Evolutionary conservation across 2,113 vertebrate genomes (phyloP).

Genomic region (Aegithalos caudatus): DNA sequence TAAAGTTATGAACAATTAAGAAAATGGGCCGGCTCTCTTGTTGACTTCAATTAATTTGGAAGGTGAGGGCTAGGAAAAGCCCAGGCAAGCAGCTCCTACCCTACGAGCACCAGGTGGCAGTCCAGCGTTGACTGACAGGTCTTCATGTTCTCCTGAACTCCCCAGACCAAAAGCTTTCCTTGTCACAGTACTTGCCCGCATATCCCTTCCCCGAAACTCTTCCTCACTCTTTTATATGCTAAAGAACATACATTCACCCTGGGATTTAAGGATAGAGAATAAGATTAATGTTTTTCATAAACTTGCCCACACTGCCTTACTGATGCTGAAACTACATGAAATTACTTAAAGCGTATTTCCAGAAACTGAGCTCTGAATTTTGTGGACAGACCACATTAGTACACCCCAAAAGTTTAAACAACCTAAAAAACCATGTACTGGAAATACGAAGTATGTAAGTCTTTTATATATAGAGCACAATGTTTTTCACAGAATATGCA

Average conservation of each 20-base stretch:
- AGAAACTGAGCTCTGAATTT: not conserved
- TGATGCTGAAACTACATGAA: not conserved
- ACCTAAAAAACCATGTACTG: not conserved
- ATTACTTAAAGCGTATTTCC: not conserved
- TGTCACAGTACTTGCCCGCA: not conserved
- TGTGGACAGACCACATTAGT: not conserved
- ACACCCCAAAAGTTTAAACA: not conserved
- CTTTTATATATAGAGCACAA: not conserved
- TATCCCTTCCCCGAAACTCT: not conserved
- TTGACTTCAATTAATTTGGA: not conserved
- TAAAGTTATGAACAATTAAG: not conserved
- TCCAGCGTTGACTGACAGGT: not conserved
- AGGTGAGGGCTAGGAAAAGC: not conserved
- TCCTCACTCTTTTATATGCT: not conserved
- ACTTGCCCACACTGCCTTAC: not conserved
- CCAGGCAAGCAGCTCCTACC: not conserved
- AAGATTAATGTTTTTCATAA: not conserved
- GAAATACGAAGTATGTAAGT: not conserved
- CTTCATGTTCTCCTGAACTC: not conserved
- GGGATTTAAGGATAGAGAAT: not conserved
- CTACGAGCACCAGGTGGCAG: conserved; percentile 4
- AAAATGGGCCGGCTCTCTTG: not conserved
- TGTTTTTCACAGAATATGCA: not conserved
- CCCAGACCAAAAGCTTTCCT: not conserved
- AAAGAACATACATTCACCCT: not conserved